Evolutionary conservation across 2,888 invertebrate species (phyloP), one percentile per base, ranked within the genome.

Genomic region (Drosophila melanocephala): DNA sequence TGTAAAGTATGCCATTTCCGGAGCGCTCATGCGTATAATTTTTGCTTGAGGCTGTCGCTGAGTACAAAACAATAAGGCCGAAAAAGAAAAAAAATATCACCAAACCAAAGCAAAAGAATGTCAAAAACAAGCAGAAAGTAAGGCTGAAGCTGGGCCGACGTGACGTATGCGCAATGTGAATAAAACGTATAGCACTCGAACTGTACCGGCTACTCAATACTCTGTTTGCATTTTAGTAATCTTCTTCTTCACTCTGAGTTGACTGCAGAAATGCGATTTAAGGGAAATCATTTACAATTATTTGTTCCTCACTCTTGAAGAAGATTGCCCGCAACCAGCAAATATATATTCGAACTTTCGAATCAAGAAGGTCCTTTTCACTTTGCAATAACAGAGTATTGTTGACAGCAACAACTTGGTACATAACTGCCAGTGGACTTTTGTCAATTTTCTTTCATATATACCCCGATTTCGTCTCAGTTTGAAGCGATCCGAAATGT

Each of bases 1-100:
- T 80, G 77, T 70, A 79, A 81, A 88, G 90, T 79, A 89, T 89
- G 91, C 87, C 89, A 90, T 90, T 90, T 88, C 91, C 82, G 89
- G 87, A 73, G 89, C 85, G 81, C 87, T 85, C 89, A 88, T 85
- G 89, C 91, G 91, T 89, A 89, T 87, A 89, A 88, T 88, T 90
- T 83, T 87, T 79, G 83, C 89, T 91, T 85, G 79, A 79, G 84
- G 83, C 89, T 87, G 85, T 83, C 89, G 88, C 81, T 81, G 85
- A 84, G 86, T 71, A 75, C 77, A 78, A 83, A 90, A 90, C 85
- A 89, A 90, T 90, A 80, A 64, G 63, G 56, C 75, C 57, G 67
- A 44, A 69, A 74, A 74, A 69, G 60, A 60, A 14, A 30, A 57
- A 28, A 57, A 19, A 9, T 3, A 55, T 3, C 59, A 59, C 30